These are phyloP conservation scores for Brachionus rotundiformis DNA, from an alignment of 1,140 invertebrate species.

Conservation along the genomic window DNA sequence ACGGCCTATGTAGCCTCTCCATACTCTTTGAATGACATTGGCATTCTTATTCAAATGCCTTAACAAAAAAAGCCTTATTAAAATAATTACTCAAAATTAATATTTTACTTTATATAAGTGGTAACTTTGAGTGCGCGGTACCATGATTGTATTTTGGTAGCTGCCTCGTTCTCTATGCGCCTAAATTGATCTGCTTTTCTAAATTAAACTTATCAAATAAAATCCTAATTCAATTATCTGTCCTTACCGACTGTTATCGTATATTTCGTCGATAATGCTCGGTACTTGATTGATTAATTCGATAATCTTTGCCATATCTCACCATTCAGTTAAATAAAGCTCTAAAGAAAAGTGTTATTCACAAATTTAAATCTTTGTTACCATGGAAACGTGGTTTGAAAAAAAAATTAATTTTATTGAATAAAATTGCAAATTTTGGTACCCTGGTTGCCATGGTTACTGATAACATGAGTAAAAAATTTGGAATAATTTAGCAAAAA, in stretches of 20 bases:
- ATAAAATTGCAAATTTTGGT: neutral
- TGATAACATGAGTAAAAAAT: neutral
- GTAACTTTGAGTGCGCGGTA: slow-evolving; percentile 58
- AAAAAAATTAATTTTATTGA: slow-evolving; percentile 18
- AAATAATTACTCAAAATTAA: slow-evolving; percentile 20
- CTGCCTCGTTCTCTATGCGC: slow-evolving; percentile 57
- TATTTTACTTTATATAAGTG: slow-evolving; percentile 59
- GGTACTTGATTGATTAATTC: slow-evolving; percentile 44
- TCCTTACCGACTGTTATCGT: slow-evolving; percentile 24
- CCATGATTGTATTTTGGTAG: slow-evolving; percentile 61
- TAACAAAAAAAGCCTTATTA: slow-evolving; percentile 52
- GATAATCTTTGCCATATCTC: slow-evolving; percentile 17
- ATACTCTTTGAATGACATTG: slow-evolving; percentile 59
- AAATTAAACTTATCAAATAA: neutral
- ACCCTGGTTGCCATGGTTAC: neutral
- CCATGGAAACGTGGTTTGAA: neutral
- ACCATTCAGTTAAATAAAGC: neutral
- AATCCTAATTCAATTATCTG: neutral
- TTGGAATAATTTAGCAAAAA: neutral
- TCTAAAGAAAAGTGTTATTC: neutral
- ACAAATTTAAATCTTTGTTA: neutral
- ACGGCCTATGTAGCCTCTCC: slow-evolving; percentile 60
- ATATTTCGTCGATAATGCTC: slow-evolving; percentile 47
- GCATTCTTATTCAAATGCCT: slow-evolving; percentile 60
- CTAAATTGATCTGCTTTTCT: slow-evolving; percentile 60